phyloP scores from a whole-genome alignment of 2,888 invertebrate species.

The Diaperis boleti region DNA sequence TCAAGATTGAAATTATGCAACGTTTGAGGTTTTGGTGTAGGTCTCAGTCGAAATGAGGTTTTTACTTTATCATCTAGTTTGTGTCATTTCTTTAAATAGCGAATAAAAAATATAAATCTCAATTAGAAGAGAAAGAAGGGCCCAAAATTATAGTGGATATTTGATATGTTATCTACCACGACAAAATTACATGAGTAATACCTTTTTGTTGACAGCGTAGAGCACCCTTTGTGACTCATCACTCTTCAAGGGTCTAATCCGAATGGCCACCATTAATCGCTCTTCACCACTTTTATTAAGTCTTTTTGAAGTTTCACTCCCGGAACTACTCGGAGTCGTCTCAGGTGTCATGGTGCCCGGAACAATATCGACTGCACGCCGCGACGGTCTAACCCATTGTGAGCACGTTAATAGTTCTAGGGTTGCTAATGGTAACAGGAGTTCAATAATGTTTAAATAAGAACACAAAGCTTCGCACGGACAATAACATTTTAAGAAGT shows the following conservation, averaged over 20 bases:
- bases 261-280: slow-evolving; percentile 79
- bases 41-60: too few species aligned
- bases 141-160: too few species aligned
- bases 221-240: slow-evolving; percentile 83
- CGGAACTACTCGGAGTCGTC: slow-evolving; percentile 63
- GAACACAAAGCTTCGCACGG: slow-evolving; percentile 27
- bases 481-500: slow-evolving; percentile 24
- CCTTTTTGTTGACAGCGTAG: slow-evolving; percentile 84
- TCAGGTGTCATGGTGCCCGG: slow-evolving; percentile 27
- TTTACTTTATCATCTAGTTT: too few species aligned
- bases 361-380: background rate
- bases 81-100: too few species aligned
- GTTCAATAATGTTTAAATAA: slow-evolving; percentile 48
- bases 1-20: too few species aligned
- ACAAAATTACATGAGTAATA: slow-evolving; percentile 57
- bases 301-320: slow-evolving; percentile 61
- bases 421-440: slow-evolving; percentile 41
- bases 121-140: too few species aligned
- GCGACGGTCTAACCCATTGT: background rate
- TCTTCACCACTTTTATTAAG: slow-evolving; percentile 62
- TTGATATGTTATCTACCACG: background rate
- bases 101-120: too few species aligned
- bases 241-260: slow-evolving; percentile 85
- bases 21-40: too few species aligned
- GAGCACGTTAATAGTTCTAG: slow-evolving; percentile 4